Evolutionary conservation across 2,888 invertebrate species (phyloP), one percentile per base, ranked within the genome.

Genomic region (Ernsta delagoae): DNA sequence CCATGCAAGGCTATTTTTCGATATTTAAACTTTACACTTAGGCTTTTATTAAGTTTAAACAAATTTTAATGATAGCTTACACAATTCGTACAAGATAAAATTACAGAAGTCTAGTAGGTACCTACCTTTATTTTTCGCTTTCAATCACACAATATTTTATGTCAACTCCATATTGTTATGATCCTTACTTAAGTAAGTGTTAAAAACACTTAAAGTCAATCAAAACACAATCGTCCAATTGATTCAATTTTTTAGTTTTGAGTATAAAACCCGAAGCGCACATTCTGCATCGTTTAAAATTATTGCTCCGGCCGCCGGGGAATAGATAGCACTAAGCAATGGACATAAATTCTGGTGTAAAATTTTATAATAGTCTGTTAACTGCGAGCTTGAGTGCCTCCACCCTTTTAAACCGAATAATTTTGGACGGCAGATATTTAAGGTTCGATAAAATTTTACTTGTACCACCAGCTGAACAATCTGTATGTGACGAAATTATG

Each of bases 321-420:
- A 71, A 71, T 65, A 53, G 65, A 50, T 50, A 65, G 59, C 59
- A 65, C 54, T 65, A 59, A 65, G 59, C 50, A 65, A 59, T 59
- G 59, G 59, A 65, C 41, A 70, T 70, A 70, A 78, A 78, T 78
- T 75, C 71, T 73, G 72, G 70, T 76, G 75, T 78, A 78, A 78
- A 78, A 79, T 77, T 77, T 76, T 74, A 76, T 77, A 78, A 79
- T 76, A 74, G 77, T 76, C 78, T 75, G 78, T 79, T 79, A 79
- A 79, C 77, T 75, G 78, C 75, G 70, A 59, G 68, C 73, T 74
- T 72, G 74, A 76, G 78, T 50, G 57, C 50, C 59, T 59, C 41
- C 59, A 39, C 57, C 57, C 39, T 11, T 57, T 57, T 68, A 72
- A 70, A 74, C 56, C 70, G 36, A 65, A 70, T 65, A 70, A 57